Evolutionary conservation across 2,888 invertebrate species (phyloP).

Genomic region (Xestia c-nigrum): DNA sequence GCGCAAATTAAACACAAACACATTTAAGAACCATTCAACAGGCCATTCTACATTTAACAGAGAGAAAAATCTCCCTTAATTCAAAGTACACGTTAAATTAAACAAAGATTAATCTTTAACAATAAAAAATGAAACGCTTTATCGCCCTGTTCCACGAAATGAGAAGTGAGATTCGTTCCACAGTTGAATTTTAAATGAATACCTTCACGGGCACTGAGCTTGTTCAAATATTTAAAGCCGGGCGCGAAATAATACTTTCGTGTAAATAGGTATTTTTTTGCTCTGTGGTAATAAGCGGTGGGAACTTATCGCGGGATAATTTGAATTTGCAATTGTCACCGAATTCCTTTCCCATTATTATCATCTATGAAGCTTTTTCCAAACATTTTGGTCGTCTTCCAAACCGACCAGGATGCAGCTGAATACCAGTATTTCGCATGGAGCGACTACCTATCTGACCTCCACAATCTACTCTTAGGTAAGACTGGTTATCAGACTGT

Average conservation of each 20-base stretch:
- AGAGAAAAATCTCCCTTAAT: conserved; percentile 4
- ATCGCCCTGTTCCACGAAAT: conserved; percentile 62
- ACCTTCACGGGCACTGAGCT: conserved; percentile 28
- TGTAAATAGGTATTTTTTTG: conserved; percentile 27
- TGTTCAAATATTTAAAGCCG: conserved; percentile 53
- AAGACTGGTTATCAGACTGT: no score
- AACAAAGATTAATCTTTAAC: conserved; percentile 38
- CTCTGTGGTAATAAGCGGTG: conserved; percentile 8
- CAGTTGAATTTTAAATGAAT: conserved; percentile 73
- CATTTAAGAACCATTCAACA: neutral
- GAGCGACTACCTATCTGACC: no score
- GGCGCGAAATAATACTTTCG: conserved; percentile 28
- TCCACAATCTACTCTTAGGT: no score
- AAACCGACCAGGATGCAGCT: no score
- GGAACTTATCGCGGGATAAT: neutral
- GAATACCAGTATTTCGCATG: no score
- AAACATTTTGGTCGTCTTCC: no score
- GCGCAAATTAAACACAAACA: neutral
- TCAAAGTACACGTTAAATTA: conserved; percentile 55
- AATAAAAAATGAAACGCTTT: conserved; percentile 52
- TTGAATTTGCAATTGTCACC: neutral
- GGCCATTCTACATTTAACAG: neutral
- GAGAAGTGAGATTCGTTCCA: conserved; percentile 65
- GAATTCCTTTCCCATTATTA: neutral
- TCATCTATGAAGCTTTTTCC: no score